These are phyloP conservation scores for Myrmecobius fasciatus DNA, from an alignment of 2,113 vertebrate species.

Conservation along the genomic window DNA sequence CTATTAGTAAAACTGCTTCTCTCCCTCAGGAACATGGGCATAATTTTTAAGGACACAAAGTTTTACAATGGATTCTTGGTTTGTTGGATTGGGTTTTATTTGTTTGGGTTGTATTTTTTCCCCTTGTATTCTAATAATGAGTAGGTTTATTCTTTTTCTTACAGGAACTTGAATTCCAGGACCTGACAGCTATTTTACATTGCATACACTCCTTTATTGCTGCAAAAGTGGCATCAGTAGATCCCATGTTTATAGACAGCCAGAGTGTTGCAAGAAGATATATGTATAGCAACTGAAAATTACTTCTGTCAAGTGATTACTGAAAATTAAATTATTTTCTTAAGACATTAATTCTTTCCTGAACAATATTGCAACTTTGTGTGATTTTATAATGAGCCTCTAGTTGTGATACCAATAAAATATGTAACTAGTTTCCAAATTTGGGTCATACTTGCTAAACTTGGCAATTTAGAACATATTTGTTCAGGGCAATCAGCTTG, in stretches of 20 bases:
- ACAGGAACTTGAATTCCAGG: constrained; percentile 95
- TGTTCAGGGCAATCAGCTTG: constrained; percentile 53
- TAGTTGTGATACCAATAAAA: constrained; percentile 81
- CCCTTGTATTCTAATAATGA: constrained; percentile 17
- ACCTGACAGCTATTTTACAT: constrained; percentile 92
- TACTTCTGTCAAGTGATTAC: constrained; percentile 65
- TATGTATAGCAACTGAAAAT: constrained; percentile 85
- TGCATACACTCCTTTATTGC: constrained; percentile 96
- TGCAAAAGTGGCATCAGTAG: constrained; percentile 95
- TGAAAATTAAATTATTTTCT: constrained; percentile 83
- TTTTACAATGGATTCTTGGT: background rate
- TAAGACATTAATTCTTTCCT: constrained; percentile 81
- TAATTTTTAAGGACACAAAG: background rate
- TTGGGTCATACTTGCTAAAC: constrained; percentile 60
- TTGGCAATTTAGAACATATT: constrained; percentile 43
- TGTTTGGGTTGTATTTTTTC: background rate
- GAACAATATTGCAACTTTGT: constrained; percentile 74
- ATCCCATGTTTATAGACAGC: constrained; percentile 90
- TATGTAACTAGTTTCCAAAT: constrained; percentile 72
- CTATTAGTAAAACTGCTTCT: background rate
- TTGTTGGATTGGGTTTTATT: background rate
- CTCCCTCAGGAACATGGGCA: background rate
- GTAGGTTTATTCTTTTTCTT: constrained; percentile 44
- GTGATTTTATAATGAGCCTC: constrained; percentile 82
- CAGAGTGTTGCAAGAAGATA: constrained; percentile 89